These are phyloP conservation scores for Ceratitis capitata DNA, from an alignment of 1,140 invertebrate genomes.

Conservation along the genomic window DNA sequence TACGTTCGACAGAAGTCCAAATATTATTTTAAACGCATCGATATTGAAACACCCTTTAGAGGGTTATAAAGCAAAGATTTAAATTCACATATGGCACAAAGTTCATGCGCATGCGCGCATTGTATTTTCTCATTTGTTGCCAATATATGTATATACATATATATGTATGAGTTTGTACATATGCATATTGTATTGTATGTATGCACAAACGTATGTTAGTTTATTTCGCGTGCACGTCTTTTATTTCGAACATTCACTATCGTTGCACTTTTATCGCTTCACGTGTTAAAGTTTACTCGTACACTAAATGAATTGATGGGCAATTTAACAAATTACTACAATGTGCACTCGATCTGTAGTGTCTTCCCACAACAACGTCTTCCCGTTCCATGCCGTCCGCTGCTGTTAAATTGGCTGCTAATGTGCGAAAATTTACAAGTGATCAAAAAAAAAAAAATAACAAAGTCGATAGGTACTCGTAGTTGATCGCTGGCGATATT, in stretches of 20 bases:
- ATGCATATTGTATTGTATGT: too few species aligned
- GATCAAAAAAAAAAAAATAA: slow-evolving; percentile 20
- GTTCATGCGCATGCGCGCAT: not conserved
- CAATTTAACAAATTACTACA: slow-evolving; percentile 36
- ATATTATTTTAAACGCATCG: too few species aligned
- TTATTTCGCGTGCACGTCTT: not conserved
- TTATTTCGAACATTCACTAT: slow-evolving; percentile 8
- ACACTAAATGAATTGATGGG: slow-evolving; percentile 29
- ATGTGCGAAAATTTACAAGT: slow-evolving; percentile 24
- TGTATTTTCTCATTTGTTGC: too few species aligned
- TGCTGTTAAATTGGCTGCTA: slow-evolving; percentile 8
- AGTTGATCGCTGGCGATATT: slow-evolving; percentile 14
- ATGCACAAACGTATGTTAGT: too few species aligned
- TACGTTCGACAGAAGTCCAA: too few species aligned
- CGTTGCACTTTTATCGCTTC: slow-evolving; percentile 34
- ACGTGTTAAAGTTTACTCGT: slow-evolving; percentile 17
- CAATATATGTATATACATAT: too few species aligned
- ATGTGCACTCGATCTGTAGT: not conserved
- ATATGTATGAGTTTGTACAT: too few species aligned
- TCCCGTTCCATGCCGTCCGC: too few species aligned
- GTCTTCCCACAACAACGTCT: too few species aligned
- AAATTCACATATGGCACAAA: not conserved
- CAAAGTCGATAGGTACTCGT: not conserved
- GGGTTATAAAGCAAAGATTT: too few species aligned
- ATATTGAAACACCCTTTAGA: too few species aligned